phyloP scores from a whole-genome alignment of 2,113 vertebrate species.

The Laticauda colubrina region DNA sequence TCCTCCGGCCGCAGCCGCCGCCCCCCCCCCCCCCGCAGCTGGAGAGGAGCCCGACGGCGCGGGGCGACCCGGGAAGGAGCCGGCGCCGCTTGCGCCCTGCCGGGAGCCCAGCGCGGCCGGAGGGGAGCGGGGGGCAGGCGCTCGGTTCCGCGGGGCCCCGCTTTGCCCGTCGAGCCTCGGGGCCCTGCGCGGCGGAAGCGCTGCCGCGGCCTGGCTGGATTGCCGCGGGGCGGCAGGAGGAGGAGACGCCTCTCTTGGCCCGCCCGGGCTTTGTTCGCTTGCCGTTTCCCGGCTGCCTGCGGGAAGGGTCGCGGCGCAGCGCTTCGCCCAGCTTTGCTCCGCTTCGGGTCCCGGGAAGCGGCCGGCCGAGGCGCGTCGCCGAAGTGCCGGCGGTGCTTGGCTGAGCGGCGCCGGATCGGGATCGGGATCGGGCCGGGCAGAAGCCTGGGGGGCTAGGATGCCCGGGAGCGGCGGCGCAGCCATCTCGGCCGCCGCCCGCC shows the following conservation, averaged over 20 bases:
- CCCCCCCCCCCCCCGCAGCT: not conserved
- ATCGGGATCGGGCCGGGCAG: not conserved
- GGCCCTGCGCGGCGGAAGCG: not conserved
- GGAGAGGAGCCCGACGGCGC: not conserved
- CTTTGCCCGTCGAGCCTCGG: not conserved
- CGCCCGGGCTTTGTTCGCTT: not conserved
- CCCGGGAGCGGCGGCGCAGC: not conserved
- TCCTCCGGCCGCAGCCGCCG: not conserved
- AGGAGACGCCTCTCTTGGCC: not conserved
- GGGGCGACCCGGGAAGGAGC: not conserved
- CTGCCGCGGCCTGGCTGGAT: not conserved
- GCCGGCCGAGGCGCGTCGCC: not conserved
- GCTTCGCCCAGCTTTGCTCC: not conserved
- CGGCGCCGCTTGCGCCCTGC: not conserved
- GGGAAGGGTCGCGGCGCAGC: not conserved
- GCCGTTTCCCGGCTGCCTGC: not conserved
- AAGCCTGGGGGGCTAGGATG: slow-evolving; percentile 8
- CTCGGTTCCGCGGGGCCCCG: slow-evolving; percentile 53
- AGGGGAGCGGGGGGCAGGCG: no score
- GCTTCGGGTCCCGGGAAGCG: not conserved
- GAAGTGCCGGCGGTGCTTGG: not conserved
- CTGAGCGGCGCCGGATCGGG: not conserved
- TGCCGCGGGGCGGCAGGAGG: not conserved
- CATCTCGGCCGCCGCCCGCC: slow-evolving; percentile 22
- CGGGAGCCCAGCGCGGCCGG: not conserved